Percentiles rank a stretch among this genome's conserved stretches.
Conservation (phyloP, 1,140 invertebrate genomes). For the Drosophila santomea region DNA sequence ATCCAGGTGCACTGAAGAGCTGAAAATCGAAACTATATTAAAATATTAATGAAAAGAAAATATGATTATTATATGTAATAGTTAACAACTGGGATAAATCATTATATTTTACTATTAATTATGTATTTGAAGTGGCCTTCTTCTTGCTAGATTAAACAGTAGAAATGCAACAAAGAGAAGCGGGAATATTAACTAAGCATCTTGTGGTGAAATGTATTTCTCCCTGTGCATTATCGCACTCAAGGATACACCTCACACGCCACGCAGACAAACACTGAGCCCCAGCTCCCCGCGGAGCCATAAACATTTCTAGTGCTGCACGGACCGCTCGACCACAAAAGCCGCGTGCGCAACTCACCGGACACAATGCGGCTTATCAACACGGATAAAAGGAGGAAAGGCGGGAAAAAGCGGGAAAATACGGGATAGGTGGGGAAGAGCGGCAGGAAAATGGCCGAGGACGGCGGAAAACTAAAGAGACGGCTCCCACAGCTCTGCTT, state of each 20-base stretch:
- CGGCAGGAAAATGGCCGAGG: slow-evolving; percentile 10
- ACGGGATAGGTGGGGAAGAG: slow-evolving; percentile 6
- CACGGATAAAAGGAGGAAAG: slow-evolving; percentile 39
- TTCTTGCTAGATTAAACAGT: too few relatives aligned
- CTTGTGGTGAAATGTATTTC: neutral
- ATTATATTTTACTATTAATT: neutral
- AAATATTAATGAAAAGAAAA: neutral
- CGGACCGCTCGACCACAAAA: slow-evolving; percentile 57
- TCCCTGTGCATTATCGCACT: slow-evolving; percentile 1
- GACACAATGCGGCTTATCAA: slow-evolving; percentile 81
- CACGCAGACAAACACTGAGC: slow-evolving; percentile 2
- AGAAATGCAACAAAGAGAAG: too few relatives aligned
- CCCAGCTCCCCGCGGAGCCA: slow-evolving; percentile 56
- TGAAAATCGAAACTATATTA: too few relatives aligned
- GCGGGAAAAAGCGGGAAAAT: neutral
- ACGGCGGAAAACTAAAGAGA: slow-evolving; percentile 34
- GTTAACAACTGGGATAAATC: too few relatives aligned
- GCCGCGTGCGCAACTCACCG: slow-evolving; percentile 78
- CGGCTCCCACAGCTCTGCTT: slow-evolving; percentile 4
- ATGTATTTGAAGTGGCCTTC: too few relatives aligned
- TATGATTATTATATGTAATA: neutral
- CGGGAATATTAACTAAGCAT: too few relatives aligned
- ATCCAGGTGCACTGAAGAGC: neutral
- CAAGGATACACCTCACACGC: slow-evolving; percentile 11
- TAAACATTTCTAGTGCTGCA: slow-evolving; percentile 62